Percentiles rank a stretch among this genome's conserved stretches.
phyloP scores from a whole-genome alignment of 2,888 invertebrate species.

The Cephus pulcher region DNA sequence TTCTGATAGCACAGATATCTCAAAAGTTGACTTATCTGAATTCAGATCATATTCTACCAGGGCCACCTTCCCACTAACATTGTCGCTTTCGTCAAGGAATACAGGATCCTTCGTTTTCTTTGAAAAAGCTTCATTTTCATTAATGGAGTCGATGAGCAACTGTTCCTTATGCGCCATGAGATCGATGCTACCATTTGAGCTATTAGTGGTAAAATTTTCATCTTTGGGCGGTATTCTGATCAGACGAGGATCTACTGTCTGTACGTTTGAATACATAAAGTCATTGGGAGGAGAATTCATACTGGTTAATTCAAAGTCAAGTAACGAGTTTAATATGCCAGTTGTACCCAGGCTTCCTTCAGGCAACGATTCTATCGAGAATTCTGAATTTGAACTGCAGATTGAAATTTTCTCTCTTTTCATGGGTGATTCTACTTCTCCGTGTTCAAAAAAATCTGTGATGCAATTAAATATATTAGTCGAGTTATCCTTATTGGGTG shows the following conservation, averaged over 20 bases:
- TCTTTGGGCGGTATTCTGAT: conserved; percentile 23
- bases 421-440: conserved; percentile 15
- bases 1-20: conserved; percentile 20
- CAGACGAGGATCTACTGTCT: conserved; percentile 43
- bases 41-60: conserved; percentile 28
- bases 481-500: conserved; percentile 28
- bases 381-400: not conserved
- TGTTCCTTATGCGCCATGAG: conserved; percentile 1
- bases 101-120: conserved; percentile 19
- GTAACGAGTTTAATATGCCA: conserved; percentile 30
- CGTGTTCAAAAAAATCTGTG: conserved; percentile 26
- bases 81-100: conserved; percentile 22
- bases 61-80: conserved; percentile 18
- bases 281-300: conserved; percentile 42
- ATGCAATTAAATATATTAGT: conserved; percentile 26
- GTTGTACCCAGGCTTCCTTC: conserved; percentile 17
- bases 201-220: conserved; percentile 1
- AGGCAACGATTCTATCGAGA: conserved; percentile 12
- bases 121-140: not conserved
- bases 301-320: conserved; percentile 39
- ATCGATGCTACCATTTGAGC: conserved; percentile 8
- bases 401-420: not conserved
- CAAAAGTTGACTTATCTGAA: conserved; percentile 13
- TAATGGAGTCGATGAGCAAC: not conserved
- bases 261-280: conserved; percentile 37